A percentile compares a stretch with the other conserved stretches of the same genome.
These are phyloP conservation scores for Meliscaeva auricollis DNA, from an alignment of 2,888 invertebrate genomes.

Conservation along the genomic window DNA sequence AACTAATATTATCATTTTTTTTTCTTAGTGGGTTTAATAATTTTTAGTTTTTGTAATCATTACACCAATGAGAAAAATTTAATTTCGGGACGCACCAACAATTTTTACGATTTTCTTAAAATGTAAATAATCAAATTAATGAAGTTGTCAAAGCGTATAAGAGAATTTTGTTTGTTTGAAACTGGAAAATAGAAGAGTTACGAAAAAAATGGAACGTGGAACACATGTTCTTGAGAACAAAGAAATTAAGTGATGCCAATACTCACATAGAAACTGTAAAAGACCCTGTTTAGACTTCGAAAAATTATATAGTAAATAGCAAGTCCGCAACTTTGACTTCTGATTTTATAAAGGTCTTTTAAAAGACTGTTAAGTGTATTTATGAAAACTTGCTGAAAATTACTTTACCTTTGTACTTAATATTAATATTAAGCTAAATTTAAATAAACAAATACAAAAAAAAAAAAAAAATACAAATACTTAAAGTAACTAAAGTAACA, in stretches of 20 bases:
- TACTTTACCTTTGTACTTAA: too few relatives aligned
- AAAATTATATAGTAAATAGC: too few relatives aligned
- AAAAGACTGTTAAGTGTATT: too few relatives aligned
- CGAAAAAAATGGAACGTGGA: neutral
- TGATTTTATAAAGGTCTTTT: too few relatives aligned
- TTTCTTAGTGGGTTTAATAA: neutral
- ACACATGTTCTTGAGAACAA: neutral
- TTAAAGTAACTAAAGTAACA: too few relatives aligned
- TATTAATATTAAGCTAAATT: too few relatives aligned
- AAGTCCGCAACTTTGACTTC: too few relatives aligned
- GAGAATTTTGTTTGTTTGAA: slow-evolving; percentile 4
- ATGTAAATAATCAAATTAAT: slow-evolving; percentile 30
- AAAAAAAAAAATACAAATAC: too few relatives aligned
- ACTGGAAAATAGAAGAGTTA: neutral
- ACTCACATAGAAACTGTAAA: too few relatives aligned
- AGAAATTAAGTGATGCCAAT: neutral
- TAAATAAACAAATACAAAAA: too few relatives aligned
- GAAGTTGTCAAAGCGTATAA: slow-evolving; percentile 18
- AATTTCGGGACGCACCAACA: neutral
- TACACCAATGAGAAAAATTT: neutral
- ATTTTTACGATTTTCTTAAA: neutral
- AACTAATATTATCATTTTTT: neutral
- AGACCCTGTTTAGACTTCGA: too few relatives aligned
- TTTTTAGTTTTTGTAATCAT: neutral
- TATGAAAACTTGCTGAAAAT: too few relatives aligned